A percentile compares a stretch with the other conserved stretches of the same genome.
Evolutionary conservation across 2,888 invertebrate genomes (phyloP).

Genomic region (Acrobasis suavella): DNA sequence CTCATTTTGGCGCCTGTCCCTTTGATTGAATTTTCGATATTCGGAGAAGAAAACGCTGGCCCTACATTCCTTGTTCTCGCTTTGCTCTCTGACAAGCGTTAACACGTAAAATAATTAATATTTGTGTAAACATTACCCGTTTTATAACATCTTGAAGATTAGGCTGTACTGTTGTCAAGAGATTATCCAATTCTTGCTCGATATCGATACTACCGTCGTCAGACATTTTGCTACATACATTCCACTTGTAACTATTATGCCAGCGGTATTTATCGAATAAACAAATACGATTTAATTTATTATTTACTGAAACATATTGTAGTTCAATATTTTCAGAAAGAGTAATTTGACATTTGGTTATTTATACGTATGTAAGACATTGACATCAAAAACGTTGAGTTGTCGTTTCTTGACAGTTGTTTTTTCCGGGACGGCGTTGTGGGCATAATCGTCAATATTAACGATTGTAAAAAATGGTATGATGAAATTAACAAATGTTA

Average conservation of each 20-base stretch:
- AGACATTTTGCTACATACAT: constrained; percentile 58
- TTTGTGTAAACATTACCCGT: constrained; percentile 57
- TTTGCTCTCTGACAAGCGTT: neutral
- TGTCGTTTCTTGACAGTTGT: too few relatives aligned
- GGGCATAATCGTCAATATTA: too few relatives aligned
- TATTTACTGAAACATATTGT: constrained; percentile 40
- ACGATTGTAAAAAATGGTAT: too few relatives aligned
- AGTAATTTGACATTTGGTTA: neutral
- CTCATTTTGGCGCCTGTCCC: too few relatives aligned
- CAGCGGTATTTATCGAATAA: constrained; percentile 31
- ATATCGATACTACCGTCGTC: constrained; percentile 69
- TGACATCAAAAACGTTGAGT: neutral
- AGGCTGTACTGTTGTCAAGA: constrained; percentile 77
- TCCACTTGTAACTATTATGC: constrained; percentile 22
- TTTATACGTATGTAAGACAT: neutral
- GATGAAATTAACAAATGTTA: too few relatives aligned
- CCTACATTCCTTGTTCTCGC: neutral
- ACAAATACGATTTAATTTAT: neutral
- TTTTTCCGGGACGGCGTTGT: neutral
- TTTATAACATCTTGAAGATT: constrained; percentile 83
- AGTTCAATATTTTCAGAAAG: neutral
- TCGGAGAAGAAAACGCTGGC: neutral
- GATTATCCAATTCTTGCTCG: constrained; percentile 73
- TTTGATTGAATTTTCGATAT: neutral
- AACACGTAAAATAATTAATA: neutral